These are phyloP conservation scores for Gila robusta DNA, from an alignment of 2,797 vertebrate species.

Conservation along the genomic window DNA sequence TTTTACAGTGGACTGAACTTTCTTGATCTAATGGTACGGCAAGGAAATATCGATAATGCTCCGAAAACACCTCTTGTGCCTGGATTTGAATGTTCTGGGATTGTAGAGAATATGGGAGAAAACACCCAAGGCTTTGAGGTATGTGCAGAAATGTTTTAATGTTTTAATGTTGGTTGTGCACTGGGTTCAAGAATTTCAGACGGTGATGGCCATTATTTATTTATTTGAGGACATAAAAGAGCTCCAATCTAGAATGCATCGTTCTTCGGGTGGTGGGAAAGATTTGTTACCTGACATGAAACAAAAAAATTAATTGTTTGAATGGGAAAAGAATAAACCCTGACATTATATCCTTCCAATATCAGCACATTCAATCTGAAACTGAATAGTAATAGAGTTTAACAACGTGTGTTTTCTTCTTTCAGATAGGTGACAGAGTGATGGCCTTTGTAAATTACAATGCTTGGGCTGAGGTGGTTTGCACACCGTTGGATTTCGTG, in stretches of 20 bases:
- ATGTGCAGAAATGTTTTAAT: constrained; percentile 55
- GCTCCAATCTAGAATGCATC: not conserved
- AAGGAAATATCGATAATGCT: constrained; percentile 96
- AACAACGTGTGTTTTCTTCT: constrained; percentile 46
- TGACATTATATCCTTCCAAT: not conserved
- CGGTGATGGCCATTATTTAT: not conserved
- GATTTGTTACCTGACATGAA: not conserved
- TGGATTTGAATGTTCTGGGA: constrained; percentile 97
- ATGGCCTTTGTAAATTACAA: constrained; percentile 98
- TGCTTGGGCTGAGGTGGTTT: constrained; percentile 98
- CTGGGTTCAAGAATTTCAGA: not conserved
- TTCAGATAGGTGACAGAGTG: constrained; percentile 94
- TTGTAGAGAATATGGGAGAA: constrained; percentile 92
- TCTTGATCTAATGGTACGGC: constrained; percentile 97
- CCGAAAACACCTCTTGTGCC: constrained; percentile 95
- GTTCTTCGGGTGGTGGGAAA: not conserved
- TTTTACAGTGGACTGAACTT: constrained; percentile 94
- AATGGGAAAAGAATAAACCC: not conserved
- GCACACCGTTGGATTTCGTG: constrained; percentile 90
- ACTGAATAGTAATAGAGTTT: not conserved
- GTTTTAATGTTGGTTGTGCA: not conserved
- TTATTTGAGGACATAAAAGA: not conserved
- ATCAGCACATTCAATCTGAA: not conserved
- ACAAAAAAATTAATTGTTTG: not conserved
- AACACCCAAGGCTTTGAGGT: constrained; percentile 95